Conservation (phyloP, 2,888 invertebrate genomes). For the Cheilosia grossa region DNA sequence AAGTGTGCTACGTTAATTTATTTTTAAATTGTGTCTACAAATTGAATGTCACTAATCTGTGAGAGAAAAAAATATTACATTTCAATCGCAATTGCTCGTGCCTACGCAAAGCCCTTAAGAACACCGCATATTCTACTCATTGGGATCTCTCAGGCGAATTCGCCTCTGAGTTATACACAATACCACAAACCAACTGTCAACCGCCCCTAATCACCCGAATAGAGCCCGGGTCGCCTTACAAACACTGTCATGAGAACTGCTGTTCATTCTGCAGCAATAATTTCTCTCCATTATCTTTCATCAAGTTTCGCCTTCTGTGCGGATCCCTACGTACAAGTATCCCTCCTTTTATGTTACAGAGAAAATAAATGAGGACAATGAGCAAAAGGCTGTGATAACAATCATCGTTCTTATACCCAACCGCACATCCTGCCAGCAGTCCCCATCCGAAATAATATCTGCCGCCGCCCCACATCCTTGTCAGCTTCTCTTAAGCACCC, state of each 20-base stretch:
- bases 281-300: constrained; percentile 60
- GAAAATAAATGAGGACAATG: constrained; percentile 39
- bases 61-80: too few relatives aligned
- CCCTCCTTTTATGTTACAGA: not conserved
- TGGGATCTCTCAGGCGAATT: not conserved
- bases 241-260: constrained; percentile 28
- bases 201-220: constrained; percentile 61
- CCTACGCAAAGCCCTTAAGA: too few relatives aligned
- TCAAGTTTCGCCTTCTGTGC: constrained; percentile 8
- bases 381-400: constrained; percentile 46
- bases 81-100: too few relatives aligned
- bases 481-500: constrained; percentile 49
- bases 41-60: too few relatives aligned
- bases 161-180: constrained; percentile 4
- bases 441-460: constrained; percentile 8
- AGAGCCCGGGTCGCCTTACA: constrained; percentile 53
- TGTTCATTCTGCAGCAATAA: constrained; percentile 54
- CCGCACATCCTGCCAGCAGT: constrained; percentile 27
- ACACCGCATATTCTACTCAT: not conserved
- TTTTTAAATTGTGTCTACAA: too few relatives aligned
- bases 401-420: constrained; percentile 45
- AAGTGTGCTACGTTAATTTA: too few relatives aligned
- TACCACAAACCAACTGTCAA: constrained; percentile 9
- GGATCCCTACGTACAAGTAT: not conserved
- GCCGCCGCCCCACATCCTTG: constrained; percentile 37